Percentiles rank a stretch among this genome's conserved stretches.
Conservation (phyloP, 2,888 invertebrate species). For the Dioctria rufipes region DNA sequence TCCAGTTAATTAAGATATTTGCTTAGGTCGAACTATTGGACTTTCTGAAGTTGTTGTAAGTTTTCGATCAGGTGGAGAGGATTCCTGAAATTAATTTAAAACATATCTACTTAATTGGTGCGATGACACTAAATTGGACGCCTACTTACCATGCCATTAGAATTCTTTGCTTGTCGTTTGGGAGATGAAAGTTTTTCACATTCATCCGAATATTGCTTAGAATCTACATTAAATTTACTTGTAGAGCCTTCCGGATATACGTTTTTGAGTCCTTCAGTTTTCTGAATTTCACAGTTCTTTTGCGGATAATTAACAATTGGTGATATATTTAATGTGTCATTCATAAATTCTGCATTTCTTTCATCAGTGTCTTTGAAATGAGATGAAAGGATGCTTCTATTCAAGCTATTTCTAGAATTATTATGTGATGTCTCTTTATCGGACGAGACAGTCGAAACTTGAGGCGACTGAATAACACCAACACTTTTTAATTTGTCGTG, state of each 20-base stretch:
- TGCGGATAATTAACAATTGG: conserved; percentile 70
- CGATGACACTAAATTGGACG: too few species aligned
- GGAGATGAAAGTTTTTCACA: conserved; percentile 1
- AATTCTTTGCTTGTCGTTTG: neutral
- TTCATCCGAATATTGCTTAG: neutral
- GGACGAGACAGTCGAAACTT: too few species aligned
- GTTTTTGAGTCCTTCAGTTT: neutral
- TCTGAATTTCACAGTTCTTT: neutral
- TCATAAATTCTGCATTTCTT: conserved; percentile 74
- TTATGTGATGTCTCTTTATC: too few species aligned
- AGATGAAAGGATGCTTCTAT: conserved; percentile 67
- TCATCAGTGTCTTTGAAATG: conserved; percentile 70
- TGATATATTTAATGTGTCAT: conserved; percentile 76
- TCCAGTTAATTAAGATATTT: conserved; percentile 66
- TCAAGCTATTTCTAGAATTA: conserved; percentile 16
- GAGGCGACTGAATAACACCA: too few species aligned
- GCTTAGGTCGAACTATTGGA: conserved; percentile 68
- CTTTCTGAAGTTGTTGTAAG: conserved; percentile 67
- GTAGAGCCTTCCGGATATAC: neutral
- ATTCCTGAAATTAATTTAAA: conserved; percentile 54
- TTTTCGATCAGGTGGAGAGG: conserved; percentile 70
- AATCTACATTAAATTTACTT: neutral
- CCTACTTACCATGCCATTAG: conserved; percentile 11
- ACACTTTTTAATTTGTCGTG: too few species aligned
- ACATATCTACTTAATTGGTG: too few species aligned